Evolutionary conservation across 2,888 invertebrate genomes (phyloP).

Genomic region (Psylliodes chrysocephalus): DNA sequence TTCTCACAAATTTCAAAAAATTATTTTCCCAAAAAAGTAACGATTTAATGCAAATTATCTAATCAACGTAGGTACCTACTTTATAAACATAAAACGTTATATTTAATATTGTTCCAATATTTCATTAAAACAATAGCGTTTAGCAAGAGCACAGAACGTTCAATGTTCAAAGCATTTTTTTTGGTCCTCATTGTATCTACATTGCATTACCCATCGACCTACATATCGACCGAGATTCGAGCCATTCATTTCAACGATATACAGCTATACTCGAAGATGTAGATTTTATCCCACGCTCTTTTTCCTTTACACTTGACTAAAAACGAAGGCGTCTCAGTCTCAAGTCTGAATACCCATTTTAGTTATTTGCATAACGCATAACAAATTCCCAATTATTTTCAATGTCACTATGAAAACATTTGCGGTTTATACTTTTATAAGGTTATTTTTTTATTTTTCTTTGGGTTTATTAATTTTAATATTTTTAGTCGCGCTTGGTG

Average conservation of each 20-base stretch:
- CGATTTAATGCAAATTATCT: too few species aligned
- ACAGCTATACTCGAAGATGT: background rate
- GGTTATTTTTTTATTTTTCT: background rate
- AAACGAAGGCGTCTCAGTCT: background rate
- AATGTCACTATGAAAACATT: background rate
- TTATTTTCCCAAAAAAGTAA: too few species aligned
- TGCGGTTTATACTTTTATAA: background rate
- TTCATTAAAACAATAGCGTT: too few species aligned
- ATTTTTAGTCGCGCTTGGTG: too few species aligned
- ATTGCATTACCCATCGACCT: background rate
- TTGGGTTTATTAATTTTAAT: background rate
- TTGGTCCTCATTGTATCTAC: background rate
- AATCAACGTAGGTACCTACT: too few species aligned
- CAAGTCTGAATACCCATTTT: background rate
- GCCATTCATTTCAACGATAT: background rate
- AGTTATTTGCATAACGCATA: background rate
- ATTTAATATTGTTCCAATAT: too few species aligned
- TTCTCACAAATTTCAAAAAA: too few species aligned
- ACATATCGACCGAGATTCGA: background rate
- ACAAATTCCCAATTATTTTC: background rate
- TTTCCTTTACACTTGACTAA: background rate
- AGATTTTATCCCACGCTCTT: background rate
- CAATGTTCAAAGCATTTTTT: too few species aligned
- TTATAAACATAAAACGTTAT: too few species aligned
- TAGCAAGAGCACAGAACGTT: too few species aligned